Evolutionary conservation across 2,113 vertebrate species (phyloP).

Genomic region (Heliornis fulica): DNA sequence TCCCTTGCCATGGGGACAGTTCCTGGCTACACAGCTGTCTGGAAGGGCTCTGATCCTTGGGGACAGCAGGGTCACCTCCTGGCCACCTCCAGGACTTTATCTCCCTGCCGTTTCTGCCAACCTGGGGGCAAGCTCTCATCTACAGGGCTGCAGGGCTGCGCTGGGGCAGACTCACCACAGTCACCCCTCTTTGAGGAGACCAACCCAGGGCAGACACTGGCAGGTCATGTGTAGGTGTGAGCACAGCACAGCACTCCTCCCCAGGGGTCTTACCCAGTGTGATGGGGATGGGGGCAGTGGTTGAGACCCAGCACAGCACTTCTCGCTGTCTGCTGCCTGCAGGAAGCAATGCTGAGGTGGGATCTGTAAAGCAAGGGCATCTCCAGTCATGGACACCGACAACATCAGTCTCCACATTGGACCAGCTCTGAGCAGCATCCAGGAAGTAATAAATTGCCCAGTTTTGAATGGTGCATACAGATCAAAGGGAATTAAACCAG

Average conservation of each 20-base stretch:
- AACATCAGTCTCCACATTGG: not conserved
- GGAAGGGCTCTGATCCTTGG: not conserved
- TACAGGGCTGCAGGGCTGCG: not conserved
- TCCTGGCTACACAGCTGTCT: not conserved
- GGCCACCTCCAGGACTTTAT: not conserved
- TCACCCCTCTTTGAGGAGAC: not conserved
- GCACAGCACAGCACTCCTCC: not conserved
- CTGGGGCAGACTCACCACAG: not conserved
- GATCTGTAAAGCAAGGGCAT: not conserved
- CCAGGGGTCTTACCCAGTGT: not conserved
- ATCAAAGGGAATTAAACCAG: conserved; percentile 28
- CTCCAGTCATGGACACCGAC: not conserved
- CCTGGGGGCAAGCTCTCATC: not conserved
- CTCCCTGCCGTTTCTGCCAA: not conserved
- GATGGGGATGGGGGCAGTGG: not conserved
- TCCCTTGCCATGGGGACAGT: not conserved
- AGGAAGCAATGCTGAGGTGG: not conserved
- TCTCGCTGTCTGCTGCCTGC: not conserved
- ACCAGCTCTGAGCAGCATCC: not conserved
- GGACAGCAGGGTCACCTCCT: not conserved
- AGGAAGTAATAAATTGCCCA: conserved; percentile 39
- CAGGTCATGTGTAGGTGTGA: rapidly evolving
- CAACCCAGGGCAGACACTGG: not conserved
- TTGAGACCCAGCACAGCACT: not conserved
- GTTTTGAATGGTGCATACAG: conserved; percentile 1